phyloP scores from a whole-genome alignment of 2,797 vertebrate genomes.

The Trachops cirrhosus region DNA sequence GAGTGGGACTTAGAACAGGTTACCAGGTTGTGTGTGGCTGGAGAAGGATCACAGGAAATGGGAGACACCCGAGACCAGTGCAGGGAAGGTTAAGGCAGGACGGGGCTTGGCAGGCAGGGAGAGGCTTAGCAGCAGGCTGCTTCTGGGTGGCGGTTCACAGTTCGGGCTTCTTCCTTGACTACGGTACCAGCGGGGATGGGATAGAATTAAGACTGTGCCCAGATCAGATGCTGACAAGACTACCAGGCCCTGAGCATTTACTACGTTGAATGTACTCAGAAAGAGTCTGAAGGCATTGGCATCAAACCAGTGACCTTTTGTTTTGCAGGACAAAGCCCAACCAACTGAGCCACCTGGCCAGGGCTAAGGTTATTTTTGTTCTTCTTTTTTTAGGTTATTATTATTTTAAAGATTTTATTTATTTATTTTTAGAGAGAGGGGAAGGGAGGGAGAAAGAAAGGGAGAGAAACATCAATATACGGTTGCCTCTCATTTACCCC shows the following conservation, averaged over 20 bases:
- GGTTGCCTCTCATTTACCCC: not conserved
- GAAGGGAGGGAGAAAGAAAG: not conserved
- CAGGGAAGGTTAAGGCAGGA: not conserved
- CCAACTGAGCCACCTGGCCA: not conserved
- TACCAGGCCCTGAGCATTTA: not conserved
- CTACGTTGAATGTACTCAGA: not conserved
- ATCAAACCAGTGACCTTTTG: too few species aligned
- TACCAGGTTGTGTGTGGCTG: not conserved
- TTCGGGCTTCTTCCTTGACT: not conserved
- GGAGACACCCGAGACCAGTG: not conserved
- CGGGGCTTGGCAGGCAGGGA: not conserved
- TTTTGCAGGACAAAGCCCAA: not conserved
- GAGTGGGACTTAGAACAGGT: not conserved
- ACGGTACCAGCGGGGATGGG: not conserved
- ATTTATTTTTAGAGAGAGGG: not conserved
- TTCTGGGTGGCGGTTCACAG: not conserved
- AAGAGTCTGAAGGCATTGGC: not conserved
- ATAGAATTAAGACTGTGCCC: not conserved
- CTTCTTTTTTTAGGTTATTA: too few species aligned
- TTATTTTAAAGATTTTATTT: too few species aligned
- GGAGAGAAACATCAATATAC: not conserved
- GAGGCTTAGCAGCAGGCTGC: not conserved
- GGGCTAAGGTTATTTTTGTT: not conserved
- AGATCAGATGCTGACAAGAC: not conserved
- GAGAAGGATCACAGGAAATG: not conserved